phyloP scores from a whole-genome alignment of 2,797 vertebrate species.

The Spatula versicolor region DNA sequence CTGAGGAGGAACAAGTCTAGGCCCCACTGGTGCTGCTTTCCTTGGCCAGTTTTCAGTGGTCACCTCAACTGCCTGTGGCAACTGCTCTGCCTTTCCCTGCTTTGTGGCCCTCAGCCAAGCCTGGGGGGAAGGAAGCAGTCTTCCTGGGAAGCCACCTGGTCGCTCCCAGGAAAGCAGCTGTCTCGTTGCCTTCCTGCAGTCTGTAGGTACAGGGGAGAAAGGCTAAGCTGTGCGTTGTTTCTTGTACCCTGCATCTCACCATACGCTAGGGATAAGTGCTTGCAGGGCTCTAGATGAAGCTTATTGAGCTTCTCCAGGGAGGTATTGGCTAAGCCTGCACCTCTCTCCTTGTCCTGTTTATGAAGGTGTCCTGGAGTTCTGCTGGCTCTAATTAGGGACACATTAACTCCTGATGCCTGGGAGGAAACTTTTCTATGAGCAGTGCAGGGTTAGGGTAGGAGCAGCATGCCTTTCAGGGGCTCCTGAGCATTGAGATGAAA shows the following conservation, averaged over 20 bases:
- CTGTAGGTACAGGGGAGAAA: not conserved
- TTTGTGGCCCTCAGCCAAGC: not conserved
- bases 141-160: not conserved
- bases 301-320: not conserved
- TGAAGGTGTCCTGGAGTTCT: rapidly evolving
- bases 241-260: not conserved
- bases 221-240: not conserved
- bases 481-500: not conserved
- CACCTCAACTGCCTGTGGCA: not conserved
- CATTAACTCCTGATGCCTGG: rapidly evolving
- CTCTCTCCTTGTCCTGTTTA: not conserved
- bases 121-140: rapidly evolving
- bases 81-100: not conserved
- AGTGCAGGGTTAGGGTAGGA: not conserved
- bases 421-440: not conserved
- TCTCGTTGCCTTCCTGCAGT: not conserved
- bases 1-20: not conserved
- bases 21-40: not conserved
- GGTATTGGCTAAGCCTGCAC: not conserved
- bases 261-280: not conserved
- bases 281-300: not conserved
- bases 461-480: not conserved
- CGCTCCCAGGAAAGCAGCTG: not conserved
- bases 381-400: not conserved
- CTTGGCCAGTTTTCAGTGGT: not conserved